Evolutionary conservation across 2,888 invertebrate species (phyloP).

Genomic region (Diaperis boleti): DNA sequence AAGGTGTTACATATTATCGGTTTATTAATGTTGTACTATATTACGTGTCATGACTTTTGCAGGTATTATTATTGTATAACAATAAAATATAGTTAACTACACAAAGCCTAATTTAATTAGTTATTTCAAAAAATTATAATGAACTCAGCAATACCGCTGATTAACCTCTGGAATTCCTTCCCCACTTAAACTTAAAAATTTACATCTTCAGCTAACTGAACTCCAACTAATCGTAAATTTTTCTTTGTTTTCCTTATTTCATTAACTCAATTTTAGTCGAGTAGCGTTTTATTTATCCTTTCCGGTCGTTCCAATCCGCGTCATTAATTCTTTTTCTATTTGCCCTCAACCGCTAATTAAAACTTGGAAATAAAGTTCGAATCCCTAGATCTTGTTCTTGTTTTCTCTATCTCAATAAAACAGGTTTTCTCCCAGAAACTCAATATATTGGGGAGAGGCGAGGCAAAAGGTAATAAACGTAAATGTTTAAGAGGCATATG

Average conservation of each 20-base stretch:
- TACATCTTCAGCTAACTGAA: too few relatives aligned
- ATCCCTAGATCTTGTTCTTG: neutral
- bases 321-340: slow-evolving; percentile 8
- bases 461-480: slow-evolving; percentile 31
- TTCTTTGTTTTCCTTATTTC: neutral
- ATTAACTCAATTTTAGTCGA: neutral
- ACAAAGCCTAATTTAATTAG: too few relatives aligned
- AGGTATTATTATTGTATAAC: too few relatives aligned
- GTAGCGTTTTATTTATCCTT: neutral
- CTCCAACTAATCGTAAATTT: neutral
- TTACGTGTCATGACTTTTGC: too few relatives aligned
- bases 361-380: slow-evolving; percentile 16
- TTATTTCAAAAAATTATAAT: too few relatives aligned
- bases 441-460: slow-evolving; percentile 4
- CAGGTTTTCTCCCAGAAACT: neutral
- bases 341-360: slow-evolving; percentile 3
- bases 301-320: neutral
- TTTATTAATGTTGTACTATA: too few relatives aligned
- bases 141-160: too few relatives aligned
- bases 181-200: too few relatives aligned
- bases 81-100: too few relatives aligned
- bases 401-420: slow-evolving; percentile 7
- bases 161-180: too few relatives aligned
- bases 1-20: too few relatives aligned
- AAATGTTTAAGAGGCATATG: slow-evolving; percentile 40